Base-by-base conservation (phyloP, 2,888 invertebrate species). In the Chydorus sphaericus region DNA sequence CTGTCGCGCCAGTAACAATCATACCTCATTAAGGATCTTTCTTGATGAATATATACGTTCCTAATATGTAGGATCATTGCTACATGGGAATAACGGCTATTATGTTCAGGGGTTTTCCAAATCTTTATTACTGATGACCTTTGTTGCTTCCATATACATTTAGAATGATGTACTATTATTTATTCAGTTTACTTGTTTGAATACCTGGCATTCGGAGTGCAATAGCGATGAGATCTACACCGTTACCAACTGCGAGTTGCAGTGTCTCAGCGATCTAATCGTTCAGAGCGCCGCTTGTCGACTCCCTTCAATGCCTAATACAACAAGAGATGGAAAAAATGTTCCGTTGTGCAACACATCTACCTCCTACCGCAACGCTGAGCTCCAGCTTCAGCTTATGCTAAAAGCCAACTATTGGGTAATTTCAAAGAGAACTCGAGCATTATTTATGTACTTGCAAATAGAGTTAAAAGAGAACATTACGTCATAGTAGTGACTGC, bases 271-370 rank as follows among this genome's bases (percentile, higher is more conserved):
- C 18, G 33, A 26, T 33, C 18, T 20, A 20, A 28, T 52, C 30
- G 33, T 52, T 10, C 31, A 23, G 7, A 20, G 16, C 20, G 16
- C 52, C 20, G 10, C 20, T 3, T 52, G 52, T 18, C 23, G 2
- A 18, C 37, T 52, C 10, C 52, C 52, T 36, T 52, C 36, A 33
- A 52, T 52, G 52, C 18, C 11, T 26, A 3, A 44, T 20, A 26
- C 44, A 44, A 16, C 44, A 14, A 14, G 14, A n/a, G 10, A 44
- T 28, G 23, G 23, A 8, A 39, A 23, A 4, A 16, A 39, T 23
- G 16, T 14, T 10, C 8, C n/a, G 20, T 20, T 31, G 6, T 51
- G 51, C 31, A 20, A 18, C 20, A 52, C 52, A 5, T 6, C 52
- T 2, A 7, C 2, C 7, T 10, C 18, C 11, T 52, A 52, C 26